Evolutionary conservation across 2,113 vertebrate genomes (phyloP).

Genomic region (human (Homo sapiens)): DNA sequence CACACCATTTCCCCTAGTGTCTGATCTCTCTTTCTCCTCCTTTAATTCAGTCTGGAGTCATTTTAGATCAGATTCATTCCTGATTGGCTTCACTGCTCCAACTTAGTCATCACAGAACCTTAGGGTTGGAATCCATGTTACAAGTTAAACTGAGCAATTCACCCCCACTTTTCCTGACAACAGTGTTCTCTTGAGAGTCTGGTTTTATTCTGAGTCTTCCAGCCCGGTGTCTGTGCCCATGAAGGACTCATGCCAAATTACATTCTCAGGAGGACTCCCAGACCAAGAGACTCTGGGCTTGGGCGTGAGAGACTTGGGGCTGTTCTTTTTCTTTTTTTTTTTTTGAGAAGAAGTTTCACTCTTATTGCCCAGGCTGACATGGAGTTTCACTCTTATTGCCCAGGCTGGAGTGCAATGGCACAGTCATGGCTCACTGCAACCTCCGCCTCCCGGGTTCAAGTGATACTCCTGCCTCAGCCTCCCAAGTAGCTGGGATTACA

Average conservation of each 20-base stretch:
- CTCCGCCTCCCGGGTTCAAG: no score
- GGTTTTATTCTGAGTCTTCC: neutral
- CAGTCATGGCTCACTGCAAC: no score
- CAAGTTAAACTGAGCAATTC: neutral
- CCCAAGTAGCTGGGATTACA: no score
- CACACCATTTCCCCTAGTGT: no score
- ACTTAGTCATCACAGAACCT: neutral
- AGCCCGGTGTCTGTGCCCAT: neutral
- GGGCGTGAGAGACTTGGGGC: neutral
- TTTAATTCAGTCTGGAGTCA: neutral
- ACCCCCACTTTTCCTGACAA: fast-evolving
- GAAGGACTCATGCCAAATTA: neutral
- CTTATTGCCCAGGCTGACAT: no score
- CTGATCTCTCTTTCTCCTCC: neutral
- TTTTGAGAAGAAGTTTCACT: no score
- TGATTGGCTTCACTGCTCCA: neutral
- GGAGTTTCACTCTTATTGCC: no score
- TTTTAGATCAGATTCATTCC: neutral
- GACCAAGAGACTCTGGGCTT: neutral
- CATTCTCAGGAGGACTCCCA: neutral
- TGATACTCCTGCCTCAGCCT: no score
- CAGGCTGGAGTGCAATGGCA: no score
- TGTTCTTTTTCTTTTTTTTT: no score
- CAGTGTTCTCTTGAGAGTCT: neutral
- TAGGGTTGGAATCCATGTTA: neutral